Percentiles rank a stretch among this genome's conserved stretches.
These are phyloP conservation scores for Rotaria macrura DNA, from an alignment of 2,888 invertebrate genomes.

Conservation along the genomic window DNA sequence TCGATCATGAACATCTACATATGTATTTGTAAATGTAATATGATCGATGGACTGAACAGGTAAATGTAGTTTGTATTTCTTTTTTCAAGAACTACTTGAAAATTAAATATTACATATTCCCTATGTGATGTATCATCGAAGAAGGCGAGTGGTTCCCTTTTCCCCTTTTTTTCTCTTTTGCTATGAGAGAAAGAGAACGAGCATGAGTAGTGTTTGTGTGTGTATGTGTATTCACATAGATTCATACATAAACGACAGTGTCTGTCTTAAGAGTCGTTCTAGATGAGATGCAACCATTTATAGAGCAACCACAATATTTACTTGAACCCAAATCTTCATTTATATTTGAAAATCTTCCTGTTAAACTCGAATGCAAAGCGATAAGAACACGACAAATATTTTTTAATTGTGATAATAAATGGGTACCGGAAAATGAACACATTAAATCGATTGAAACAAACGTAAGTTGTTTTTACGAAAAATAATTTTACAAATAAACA, in stretches of 20 bases:
- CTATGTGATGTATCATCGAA: background rate
- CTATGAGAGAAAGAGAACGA: background rate
- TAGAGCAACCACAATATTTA: constrained; percentile 12
- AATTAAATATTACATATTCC: background rate
- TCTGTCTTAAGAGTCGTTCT: background rate
- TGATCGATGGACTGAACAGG: background rate
- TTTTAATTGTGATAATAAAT: constrained; percentile 17
- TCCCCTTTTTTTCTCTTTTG: background rate
- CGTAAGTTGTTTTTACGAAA: background rate
- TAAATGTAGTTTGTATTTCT: background rate
- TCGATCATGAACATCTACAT: background rate
- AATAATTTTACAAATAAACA: background rate
- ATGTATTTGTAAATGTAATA: background rate
- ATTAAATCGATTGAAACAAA: background rate
- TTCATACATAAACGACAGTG: background rate
- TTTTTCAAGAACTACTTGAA: background rate
- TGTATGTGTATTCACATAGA: background rate
- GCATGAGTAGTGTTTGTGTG: background rate
- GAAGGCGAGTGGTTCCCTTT: background rate
- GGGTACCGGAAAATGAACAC: background rate
- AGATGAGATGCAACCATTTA: background rate
- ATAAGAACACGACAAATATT: constrained; percentile 13
- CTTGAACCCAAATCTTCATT: background rate
- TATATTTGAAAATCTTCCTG: background rate
- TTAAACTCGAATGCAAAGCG: background rate